Evolutionary conservation across 2,113 vertebrate species (phyloP).

Genomic region (Melanotaenia duboulayi): DNA sequence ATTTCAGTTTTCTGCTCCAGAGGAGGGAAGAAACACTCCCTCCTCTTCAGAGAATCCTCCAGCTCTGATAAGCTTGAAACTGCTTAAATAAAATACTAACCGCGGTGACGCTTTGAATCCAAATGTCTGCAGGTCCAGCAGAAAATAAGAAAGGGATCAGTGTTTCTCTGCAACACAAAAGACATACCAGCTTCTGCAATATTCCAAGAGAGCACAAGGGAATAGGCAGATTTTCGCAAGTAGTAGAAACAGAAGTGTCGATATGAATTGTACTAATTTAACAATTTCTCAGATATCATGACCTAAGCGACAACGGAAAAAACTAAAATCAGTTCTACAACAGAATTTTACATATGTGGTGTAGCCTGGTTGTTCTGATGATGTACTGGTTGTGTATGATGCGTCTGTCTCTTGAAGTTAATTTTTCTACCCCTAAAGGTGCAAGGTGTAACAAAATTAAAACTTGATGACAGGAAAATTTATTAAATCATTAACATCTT

Average conservation of each 20-base stretch:
- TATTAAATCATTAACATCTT: no score
- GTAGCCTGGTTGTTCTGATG: no score
- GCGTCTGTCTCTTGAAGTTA: no score
- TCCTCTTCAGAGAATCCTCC: conserved; percentile 31
- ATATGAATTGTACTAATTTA: background rate
- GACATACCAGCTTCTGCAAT: conserved; percentile 1
- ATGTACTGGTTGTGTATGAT: no score
- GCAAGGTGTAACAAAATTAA: no score
- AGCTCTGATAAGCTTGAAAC: conserved; percentile 40
- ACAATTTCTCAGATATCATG: background rate
- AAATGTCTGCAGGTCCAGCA: conserved; percentile 19
- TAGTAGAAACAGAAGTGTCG: background rate
- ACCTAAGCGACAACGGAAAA: background rate
- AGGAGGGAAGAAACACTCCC: conserved; percentile 23
- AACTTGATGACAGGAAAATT: no score
- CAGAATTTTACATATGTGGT: no score
- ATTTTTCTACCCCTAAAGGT: no score
- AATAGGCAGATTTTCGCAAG: conserved; percentile 4
- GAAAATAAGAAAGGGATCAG: conserved; percentile 23
- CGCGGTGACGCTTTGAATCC: conserved; percentile 4
- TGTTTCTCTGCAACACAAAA: conserved; percentile 24
- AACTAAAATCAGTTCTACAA: no score
- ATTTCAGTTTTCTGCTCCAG: conserved; percentile 48
- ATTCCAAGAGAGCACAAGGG: background rate
- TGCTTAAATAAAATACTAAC: conserved; percentile 58